Conservation (phyloP, 2,113 vertebrate species). For the Oncorhynchus masou region DNA sequence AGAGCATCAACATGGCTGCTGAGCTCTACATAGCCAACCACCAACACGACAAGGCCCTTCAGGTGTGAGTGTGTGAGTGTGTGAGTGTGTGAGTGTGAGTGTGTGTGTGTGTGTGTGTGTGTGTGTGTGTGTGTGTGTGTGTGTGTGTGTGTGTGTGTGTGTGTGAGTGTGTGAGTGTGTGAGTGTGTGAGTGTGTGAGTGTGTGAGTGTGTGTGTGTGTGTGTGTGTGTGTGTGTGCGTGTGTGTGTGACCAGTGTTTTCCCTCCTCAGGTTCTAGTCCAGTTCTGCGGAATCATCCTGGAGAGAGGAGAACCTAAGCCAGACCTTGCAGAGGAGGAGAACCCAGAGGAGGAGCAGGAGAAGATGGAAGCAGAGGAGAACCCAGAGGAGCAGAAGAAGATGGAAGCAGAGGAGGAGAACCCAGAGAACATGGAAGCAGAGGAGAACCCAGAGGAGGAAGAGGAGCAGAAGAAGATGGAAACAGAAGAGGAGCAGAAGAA, state of each 20-base stretch:
- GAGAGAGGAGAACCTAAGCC: conserved; percentile 29
- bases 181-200: too few relatives aligned
- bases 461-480: background rate
- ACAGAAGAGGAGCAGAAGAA: too few relatives aligned
- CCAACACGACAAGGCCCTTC: conserved; percentile 84
- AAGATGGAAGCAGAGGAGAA: background rate
- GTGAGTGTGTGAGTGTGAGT: background rate
- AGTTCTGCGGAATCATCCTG: conserved; percentile 65
- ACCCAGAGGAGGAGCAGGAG: conserved; percentile 6
- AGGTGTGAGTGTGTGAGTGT: conserved; percentile 67
- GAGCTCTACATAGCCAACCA: conserved; percentile 90
- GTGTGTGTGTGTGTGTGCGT: too few relatives aligned
- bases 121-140: background rate
- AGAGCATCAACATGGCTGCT: conserved; percentile 91
- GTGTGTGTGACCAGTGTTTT: background rate
- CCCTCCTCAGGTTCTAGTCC: conserved; percentile 61
- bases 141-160: too few relatives aligned
- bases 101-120: background rate
- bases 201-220: too few relatives aligned
- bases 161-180: too few relatives aligned
- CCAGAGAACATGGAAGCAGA: background rate
- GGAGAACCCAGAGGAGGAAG: too few relatives aligned
- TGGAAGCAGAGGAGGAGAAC: background rate
- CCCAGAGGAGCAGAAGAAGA: background rate
- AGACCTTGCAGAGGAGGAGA: background rate